These are phyloP conservation scores for Sylvietta virens DNA, from an alignment of 2,113 vertebrate genomes.

Conservation along the genomic window DNA sequence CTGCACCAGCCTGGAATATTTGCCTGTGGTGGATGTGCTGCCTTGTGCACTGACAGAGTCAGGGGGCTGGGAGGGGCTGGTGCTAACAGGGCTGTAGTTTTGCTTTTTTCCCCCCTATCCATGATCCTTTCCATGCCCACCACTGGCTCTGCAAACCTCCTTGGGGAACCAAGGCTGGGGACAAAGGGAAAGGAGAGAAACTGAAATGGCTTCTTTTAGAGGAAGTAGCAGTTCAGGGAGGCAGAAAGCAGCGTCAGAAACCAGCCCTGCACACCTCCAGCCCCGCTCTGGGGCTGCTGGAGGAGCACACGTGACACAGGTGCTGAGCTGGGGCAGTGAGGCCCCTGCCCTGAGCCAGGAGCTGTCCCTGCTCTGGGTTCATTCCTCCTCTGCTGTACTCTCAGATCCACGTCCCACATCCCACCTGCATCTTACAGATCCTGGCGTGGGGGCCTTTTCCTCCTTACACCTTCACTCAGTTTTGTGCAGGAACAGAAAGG, in stretches of 20 bases:
- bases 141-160: background rate
- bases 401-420: fast-evolving
- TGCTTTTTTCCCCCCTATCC: background rate
- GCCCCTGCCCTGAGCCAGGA: background rate
- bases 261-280: background rate
- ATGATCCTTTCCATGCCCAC: background rate
- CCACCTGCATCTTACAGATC: background rate
- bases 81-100: background rate
- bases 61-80: background rate
- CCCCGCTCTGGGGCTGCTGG: fast-evolving
- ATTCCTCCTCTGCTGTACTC: background rate
- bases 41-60: background rate
- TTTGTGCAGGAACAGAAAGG: background rate
- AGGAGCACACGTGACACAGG: fast-evolving
- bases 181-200: background rate
- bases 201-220: background rate
- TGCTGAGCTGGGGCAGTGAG: background rate
- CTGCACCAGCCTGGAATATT: background rate
- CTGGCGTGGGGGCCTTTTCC: background rate
- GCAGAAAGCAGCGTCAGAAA: background rate
- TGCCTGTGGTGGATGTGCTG: background rate
- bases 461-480: background rate
- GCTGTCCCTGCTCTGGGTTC: background rate
- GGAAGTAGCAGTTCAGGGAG: background rate
- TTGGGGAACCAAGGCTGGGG: background rate